These are phyloP conservation scores for Apomyelois bistriatella DNA, from an alignment of 2,888 invertebrate genomes.

Conservation along the genomic window DNA sequence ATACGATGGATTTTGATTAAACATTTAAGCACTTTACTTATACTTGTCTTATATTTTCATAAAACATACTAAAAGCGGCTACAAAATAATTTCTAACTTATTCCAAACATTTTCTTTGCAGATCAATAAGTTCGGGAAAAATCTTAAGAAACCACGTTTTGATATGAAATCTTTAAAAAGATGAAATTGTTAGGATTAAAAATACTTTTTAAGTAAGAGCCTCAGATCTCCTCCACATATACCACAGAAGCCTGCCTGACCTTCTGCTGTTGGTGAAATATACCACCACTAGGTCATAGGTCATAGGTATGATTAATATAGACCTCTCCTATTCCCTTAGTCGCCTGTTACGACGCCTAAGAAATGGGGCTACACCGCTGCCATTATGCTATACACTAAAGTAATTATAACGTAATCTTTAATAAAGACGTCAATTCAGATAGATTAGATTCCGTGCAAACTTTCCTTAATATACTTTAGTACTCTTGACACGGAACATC, in stretches of 20 bases:
- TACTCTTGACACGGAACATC: neutral
- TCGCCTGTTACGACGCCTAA: no score
- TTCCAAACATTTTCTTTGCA: slow-evolving; percentile 21
- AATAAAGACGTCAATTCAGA: neutral
- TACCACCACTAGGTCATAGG: no score
- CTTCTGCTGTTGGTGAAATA: no score
- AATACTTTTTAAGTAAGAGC: no score
- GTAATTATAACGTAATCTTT: neutral
- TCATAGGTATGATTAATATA: no score
- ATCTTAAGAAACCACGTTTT: neutral
- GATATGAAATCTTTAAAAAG: neutral
- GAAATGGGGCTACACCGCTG: no score
- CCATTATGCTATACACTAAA: neutral
- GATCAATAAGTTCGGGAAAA: slow-evolving; percentile 12
- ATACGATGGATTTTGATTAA: slow-evolving; percentile 27
- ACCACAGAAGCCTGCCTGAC: no score
- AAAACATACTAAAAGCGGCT: slow-evolving; percentile 17
- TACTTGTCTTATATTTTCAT: slow-evolving; percentile 17
- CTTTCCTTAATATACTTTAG: neutral
- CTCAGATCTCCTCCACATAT: no score
- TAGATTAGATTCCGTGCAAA: neutral
- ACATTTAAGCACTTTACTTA: slow-evolving; percentile 20
- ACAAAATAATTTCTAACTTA: slow-evolving; percentile 20
- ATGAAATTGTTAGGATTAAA: neutral
- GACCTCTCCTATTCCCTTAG: no score